Conservation (phyloP, 2,797 vertebrate species). For the Podarcis lilfordi region DNA sequence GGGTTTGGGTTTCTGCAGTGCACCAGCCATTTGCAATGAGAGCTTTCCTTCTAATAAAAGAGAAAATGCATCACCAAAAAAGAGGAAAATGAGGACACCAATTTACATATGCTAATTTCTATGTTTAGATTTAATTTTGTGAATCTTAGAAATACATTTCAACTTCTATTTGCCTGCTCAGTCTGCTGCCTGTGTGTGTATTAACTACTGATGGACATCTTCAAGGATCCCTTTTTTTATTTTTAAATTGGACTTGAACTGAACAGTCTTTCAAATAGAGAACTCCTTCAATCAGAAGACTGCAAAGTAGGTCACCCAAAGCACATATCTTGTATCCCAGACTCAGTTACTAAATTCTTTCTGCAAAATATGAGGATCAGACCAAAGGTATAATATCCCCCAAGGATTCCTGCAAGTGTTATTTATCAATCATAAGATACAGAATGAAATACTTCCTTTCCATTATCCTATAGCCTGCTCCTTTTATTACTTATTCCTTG, state of each 20-base stretch:
- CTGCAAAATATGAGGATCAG: background rate
- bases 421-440: background rate
- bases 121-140: no score
- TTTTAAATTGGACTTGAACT: background rate
- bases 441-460: slow-evolving; percentile 57
- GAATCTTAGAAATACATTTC: no score
- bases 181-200: no score
- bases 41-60: no score
- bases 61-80: no score
- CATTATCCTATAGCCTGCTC: slow-evolving; percentile 24
- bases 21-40: no score
- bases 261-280: background rate
- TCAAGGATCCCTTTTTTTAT: no score
- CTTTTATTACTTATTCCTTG: slow-evolving; percentile 31
- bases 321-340: background rate
- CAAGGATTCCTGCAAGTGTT: slow-evolving; percentile 6
- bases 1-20: no score
- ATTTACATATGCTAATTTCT: no score
- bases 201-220: no score
- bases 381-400: background rate
- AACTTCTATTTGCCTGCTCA: no score
- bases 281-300: background rate
- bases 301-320: background rate
- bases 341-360: background rate
- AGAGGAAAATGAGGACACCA: no score